Evolutionary conservation across 2,113 vertebrate species (phyloP), one percentile per base, ranked within the genome.

Genomic region (Hoplias malabaricus): DNA sequence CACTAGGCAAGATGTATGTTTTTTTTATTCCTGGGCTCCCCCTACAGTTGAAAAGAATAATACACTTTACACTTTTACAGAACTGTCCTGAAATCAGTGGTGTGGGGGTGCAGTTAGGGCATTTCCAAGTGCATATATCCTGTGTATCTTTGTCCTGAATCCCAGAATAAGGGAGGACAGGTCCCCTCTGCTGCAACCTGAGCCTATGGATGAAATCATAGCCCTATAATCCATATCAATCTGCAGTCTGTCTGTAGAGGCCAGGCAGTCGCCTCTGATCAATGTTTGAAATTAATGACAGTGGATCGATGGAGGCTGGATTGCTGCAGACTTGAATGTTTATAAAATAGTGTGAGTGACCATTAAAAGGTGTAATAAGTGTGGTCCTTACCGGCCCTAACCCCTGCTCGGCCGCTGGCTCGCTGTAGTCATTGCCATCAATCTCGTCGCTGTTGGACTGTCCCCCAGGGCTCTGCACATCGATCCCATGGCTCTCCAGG

Each of bases 401-500:
- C 11, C 59, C 70, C 16, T 63, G 73, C 59, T 84, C 74, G 2
- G n/a, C 19, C n/a, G 31, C 97, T 93, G 98, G 96, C 87, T 98
- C 98, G 0, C 95, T 94, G 86, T 98, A 98, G 90, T 99, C 98
- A 2, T 96, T 97, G 34, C 95, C 96, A 0, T 99, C 98, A 0
- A 98, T 94, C 21, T 99, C 98, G 0, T 99, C 98, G 0, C 96
- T 97, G 90, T 98, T 98, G 83, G 98, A 99, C 75, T 99, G 97
- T 48, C 95, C 96, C n/a, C 98, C 98, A 0, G 98, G 98, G 85
- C 98, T 99, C 91, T 98, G 95, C 76, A 98, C 97, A 75, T 99
- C 98, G 78, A 99, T 97, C 46, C 96, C 96, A 91, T 99, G 98
- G 89, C 95, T 98, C 93, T 98, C 97, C 94, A 99, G 96, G 95